These are phyloP conservation scores for Ibycter americanus DNA, from an alignment of 2,797 vertebrate genomes.

Conservation along the genomic window DNA sequence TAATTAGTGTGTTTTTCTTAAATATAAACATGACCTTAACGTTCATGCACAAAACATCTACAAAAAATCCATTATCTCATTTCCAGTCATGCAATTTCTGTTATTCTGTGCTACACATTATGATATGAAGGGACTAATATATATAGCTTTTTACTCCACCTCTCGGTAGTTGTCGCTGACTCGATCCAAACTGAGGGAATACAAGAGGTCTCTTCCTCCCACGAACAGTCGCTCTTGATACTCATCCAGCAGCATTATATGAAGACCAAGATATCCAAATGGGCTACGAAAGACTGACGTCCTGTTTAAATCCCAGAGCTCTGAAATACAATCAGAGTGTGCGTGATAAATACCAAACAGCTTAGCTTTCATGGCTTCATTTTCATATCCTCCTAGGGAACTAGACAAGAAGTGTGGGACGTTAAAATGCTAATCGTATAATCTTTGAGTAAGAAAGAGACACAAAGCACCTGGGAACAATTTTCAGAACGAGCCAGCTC, in stretches of 20 bases:
- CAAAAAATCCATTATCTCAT: not conserved
- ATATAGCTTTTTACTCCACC: slow-evolving; percentile 74
- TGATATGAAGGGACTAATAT: not conserved
- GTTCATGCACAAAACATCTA: not conserved
- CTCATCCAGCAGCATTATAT: slow-evolving; percentile 91
- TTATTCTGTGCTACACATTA: not conserved
- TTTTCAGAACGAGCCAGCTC: not conserved
- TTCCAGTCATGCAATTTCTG: not conserved
- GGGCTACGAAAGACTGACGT: slow-evolving; percentile 89
- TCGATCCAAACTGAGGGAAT: slow-evolving; percentile 91
- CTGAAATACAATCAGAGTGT: slow-evolving; percentile 78
- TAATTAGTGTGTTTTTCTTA: not conserved
- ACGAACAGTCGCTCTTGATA: slow-evolving; percentile 91
- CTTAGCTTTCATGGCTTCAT: not conserved
- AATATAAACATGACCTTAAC: not conserved
- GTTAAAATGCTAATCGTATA: slow-evolving; percentile 4
- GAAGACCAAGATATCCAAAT: slow-evolving; percentile 85
- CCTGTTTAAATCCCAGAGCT: slow-evolving; percentile 94
- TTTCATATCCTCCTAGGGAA: not conserved
- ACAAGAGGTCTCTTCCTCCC: slow-evolving; percentile 90
- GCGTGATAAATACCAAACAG: slow-evolving; percentile 9
- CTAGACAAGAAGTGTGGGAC: not conserved
- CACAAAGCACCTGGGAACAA: not conserved
- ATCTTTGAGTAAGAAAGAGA: not conserved
- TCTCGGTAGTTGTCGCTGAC: slow-evolving; percentile 87